These are phyloP conservation scores for Pachypeltis micranthus DNA, from an alignment of 1,140 invertebrate species.

Conservation along the genomic window DNA sequence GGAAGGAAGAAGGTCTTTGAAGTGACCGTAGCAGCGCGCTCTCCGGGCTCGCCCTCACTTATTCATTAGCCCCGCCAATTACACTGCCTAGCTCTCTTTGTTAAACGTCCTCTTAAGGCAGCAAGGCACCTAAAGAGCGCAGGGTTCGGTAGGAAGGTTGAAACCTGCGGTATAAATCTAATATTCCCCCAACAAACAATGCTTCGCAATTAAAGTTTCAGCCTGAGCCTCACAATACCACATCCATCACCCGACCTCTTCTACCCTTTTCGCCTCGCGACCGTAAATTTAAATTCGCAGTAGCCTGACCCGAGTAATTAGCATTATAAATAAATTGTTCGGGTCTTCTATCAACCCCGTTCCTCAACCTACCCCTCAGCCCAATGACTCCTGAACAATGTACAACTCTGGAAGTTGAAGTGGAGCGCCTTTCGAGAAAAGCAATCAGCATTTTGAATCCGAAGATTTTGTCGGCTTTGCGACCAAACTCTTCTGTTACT, in stretches of 20 bases:
- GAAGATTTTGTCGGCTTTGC: too few relatives aligned
- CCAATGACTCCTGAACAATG: too few relatives aligned
- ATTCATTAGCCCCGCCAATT: conserved; percentile 16
- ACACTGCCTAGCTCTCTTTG: conserved; percentile 13
- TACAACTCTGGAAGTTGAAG: too few relatives aligned
- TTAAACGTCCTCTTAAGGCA: conserved; percentile 11
- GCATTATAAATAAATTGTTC: conserved; percentile 5
- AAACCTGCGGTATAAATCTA: conserved; percentile 15
- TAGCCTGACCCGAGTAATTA: conserved; percentile 8
- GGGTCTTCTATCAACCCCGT: background rate
- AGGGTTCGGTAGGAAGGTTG: background rate
- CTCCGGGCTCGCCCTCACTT: background rate
- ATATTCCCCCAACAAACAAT: conserved; percentile 17
- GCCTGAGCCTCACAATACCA: conserved; percentile 14
- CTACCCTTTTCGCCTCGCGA: conserved; percentile 9
- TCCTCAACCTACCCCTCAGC: too few relatives aligned
- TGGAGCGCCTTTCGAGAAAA: too few relatives aligned
- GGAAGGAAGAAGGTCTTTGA: conserved; percentile 8
- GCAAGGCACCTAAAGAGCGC: background rate
- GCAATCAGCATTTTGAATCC: too few relatives aligned
- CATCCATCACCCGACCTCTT: conserved; percentile 7
- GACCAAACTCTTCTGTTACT: too few relatives aligned
- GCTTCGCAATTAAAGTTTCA: conserved; percentile 17
- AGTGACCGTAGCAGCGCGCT: conserved; percentile 9
- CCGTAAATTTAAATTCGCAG: conserved; percentile 16